Percentiles rank a stretch among this genome's conserved stretches.
Conservation (phyloP, 2,797 vertebrate genomes). For the Anomalospiza imberbis region DNA sequence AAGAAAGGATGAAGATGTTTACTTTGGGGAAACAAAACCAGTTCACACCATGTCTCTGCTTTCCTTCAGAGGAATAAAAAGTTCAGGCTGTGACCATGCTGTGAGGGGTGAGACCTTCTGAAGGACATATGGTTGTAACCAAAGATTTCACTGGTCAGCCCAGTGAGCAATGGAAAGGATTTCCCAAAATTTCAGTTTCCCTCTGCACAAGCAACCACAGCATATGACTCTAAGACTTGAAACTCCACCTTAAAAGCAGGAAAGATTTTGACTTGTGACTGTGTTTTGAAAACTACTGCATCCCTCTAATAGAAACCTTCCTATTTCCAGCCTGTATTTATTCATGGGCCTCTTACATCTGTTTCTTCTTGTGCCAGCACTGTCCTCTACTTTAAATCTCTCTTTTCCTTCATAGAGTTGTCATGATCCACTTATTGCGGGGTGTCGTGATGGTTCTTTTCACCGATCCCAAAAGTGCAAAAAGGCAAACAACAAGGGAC, state of each 20-base stretch:
- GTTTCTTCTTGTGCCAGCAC: neutral
- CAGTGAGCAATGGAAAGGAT: neutral
- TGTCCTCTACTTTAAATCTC: neutral
- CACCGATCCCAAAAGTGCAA: too few relatives aligned
- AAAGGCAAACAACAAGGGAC: too few relatives aligned
- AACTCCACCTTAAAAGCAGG: neutral
- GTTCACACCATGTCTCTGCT: neutral
- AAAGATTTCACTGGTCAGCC: neutral
- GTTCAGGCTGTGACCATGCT: neutral
- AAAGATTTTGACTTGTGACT: neutral
- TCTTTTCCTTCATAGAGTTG: neutral
- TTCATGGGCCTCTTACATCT: neutral
- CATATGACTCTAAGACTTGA: neutral
- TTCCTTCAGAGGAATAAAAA: neutral
- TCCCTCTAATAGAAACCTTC: neutral
- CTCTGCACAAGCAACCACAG: neutral
- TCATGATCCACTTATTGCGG: too few relatives aligned
- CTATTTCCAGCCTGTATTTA: neutral
- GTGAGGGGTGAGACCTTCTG: neutral
- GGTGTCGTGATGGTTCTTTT: too few relatives aligned
- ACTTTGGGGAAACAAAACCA: neutral
- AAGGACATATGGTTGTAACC: neutral
- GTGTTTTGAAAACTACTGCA: neutral
- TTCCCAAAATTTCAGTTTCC: neutral
- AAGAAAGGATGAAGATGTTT: neutral